A percentile compares a stretch with the other conserved stretches of the same genome.
Conservation (phyloP, 2,797 vertebrate species). For the Amniataba percoides region DNA sequence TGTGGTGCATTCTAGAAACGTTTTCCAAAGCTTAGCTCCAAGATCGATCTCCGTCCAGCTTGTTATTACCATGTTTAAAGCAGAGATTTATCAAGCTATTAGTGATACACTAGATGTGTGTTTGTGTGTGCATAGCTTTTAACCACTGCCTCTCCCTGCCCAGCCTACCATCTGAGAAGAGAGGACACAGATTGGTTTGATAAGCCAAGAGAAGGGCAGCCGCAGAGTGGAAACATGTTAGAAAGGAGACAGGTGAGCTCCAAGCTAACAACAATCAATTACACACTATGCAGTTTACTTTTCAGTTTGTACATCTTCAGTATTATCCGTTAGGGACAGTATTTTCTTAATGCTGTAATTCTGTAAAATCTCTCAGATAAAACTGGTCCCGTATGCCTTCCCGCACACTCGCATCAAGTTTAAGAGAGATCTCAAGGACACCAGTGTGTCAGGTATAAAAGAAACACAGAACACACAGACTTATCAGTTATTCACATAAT, state of each 20-base stretch:
- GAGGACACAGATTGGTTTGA: slow-evolving; percentile 99
- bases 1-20: slow-evolving; percentile 20
- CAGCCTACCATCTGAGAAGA: slow-evolving; percentile 97
- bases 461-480: not conserved
- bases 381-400: slow-evolving; percentile 92
- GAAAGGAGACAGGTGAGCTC: slow-evolving; percentile 92
- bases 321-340: not conserved
- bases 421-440: slow-evolving; percentile 93
- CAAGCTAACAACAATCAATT: not conserved
- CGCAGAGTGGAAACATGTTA: slow-evolving; percentile 85
- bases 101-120: not conserved
- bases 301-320: not conserved
- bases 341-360: slow-evolving; percentile 5
- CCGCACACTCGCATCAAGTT: slow-evolving; percentile 93
- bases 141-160: slow-evolving; percentile 62
- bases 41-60: slow-evolving; percentile 47
- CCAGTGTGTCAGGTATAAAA: slow-evolving; percentile 95
- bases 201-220: slow-evolving; percentile 94
- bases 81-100: slow-evolving; percentile 33
- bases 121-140: slow-evolving; percentile 39
- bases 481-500: not conserved
- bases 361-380: slow-evolving; percentile 85
- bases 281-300: not conserved
- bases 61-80: slow-evolving; percentile 18
- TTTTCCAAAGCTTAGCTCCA: slow-evolving; percentile 31